Base-by-base conservation (phyloP, 2,113 vertebrate species). In the Coryphaenoides rupestris region DNA sequence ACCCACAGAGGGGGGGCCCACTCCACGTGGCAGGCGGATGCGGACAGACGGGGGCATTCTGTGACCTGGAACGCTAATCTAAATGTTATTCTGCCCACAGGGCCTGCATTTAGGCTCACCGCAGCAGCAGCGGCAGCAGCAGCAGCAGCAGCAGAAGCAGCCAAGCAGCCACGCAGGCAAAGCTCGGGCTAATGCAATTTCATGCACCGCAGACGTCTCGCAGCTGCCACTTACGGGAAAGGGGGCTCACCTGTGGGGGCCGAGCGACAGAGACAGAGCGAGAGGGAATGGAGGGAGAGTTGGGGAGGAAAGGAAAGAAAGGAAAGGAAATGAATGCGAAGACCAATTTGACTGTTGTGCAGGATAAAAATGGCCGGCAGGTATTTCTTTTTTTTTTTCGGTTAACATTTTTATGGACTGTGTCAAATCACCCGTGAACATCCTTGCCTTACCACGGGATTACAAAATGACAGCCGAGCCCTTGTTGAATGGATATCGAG, bases 111-210 rank as follows among this genome's bases (percentile, higher is more conserved):
- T 82, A 84, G 59, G 73, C 33, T 19, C 56, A 52, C 64, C 73
- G n/a, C n/a, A n/a, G n/a, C n/a, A n/a, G n/a, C n/a, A n/a, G n/a
- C n/a, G n/a, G n/a, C n/a, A n/a, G n/a, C n/a, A n/a, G n/a, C n/a
- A n/a, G n/a, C n/a, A 70, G 70, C 65, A 76, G 76, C 72, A 60
- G 52, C 67, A 71, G 33, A 6, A 69, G 70, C 65, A 75, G 76
- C 72, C 33, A 9, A 26, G 55, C 68, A 71, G 60, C 73, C 62
- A 55, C 66, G 26, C 68, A 77, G 74, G 72, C 73, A 75, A 26
- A 63, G 77, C 77, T 70, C 73, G 72, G 74, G 66, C 83, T 84
- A 86, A 87, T 80, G 68, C 68, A 76, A 85, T 88, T 87, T 85
- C 73, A 84, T 87, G 78, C 80, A 74, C 55, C 21, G 63, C 19